Conservation (phyloP, 2,113 vertebrate species). For the Nothoprocta perdicaria region DNA sequence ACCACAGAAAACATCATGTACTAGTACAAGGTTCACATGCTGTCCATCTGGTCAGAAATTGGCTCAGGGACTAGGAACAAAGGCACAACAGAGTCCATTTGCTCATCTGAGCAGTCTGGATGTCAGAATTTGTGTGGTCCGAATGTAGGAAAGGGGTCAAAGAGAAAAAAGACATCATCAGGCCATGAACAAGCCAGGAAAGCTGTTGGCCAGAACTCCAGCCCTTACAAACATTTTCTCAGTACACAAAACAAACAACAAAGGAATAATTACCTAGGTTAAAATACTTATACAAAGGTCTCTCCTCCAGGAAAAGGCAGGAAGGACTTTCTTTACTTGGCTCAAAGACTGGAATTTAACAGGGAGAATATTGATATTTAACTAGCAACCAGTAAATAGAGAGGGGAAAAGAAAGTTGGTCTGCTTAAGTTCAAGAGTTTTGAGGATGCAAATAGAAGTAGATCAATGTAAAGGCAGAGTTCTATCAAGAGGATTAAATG, state of each 20-base stretch:
- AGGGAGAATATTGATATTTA: neutral
- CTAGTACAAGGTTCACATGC: neutral
- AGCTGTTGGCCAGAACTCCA: neutral
- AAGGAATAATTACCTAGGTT: neutral
- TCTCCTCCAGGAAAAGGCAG: neutral
- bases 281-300: neutral
- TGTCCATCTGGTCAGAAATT: neutral
- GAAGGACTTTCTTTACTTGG: neutral
- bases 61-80: neutral
- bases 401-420: neutral
- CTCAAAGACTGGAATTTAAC: neutral
- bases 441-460: neutral
- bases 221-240: neutral
- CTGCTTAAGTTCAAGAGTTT: neutral
- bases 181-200: neutral
- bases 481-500: neutral
- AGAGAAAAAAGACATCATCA: neutral
- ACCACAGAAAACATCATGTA: neutral
- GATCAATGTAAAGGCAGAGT: neutral
- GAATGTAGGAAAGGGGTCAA: neutral
- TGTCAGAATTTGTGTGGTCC: neutral
- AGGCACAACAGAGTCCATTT: neutral
- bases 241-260: neutral
- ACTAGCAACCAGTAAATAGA: neutral
- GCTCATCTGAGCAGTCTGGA: neutral